phyloP scores from a whole-genome alignment of 2,113 vertebrate genomes.

The Ursus arctos region DNA sequence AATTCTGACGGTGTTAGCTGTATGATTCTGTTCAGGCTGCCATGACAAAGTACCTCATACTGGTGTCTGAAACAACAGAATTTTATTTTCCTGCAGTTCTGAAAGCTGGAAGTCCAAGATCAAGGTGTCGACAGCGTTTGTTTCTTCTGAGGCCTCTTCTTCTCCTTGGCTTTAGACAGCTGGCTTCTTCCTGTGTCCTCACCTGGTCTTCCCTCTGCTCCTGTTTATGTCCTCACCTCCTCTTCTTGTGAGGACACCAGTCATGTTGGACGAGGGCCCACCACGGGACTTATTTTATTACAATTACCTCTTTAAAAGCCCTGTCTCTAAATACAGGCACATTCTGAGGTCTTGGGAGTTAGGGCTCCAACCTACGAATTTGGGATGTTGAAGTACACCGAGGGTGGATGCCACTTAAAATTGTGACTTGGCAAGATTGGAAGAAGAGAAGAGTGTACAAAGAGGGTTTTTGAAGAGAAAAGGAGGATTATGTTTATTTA shows the following conservation, averaged over 20 bases:
- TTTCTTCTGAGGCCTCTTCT: not conserved
- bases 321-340: not conserved
- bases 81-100: not conserved
- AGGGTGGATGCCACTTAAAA: not conserved
- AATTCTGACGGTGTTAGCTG: not conserved
- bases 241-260: not conserved
- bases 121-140: not conserved
- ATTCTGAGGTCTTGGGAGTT: not conserved
- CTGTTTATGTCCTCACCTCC: not conserved
- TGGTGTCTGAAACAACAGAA: not conserved
- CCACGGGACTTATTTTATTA: not conserved
- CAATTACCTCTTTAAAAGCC: not conserved
- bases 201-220: not conserved
- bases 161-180: not conserved
- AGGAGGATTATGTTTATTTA: not conserved
- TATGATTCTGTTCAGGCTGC: not conserved
- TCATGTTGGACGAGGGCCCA: not conserved
- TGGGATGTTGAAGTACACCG: not conserved
- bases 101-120: not conserved
- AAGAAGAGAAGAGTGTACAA: not conserved
- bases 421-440: not conserved
- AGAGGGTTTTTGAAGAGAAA: not conserved
- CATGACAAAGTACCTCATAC: not conserved
- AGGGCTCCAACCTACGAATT: not conserved
- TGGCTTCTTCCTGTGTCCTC: not conserved